Evolutionary conservation across 2,888 invertebrate genomes (phyloP).

Genomic region (Synanthedon myopaeformis): DNA sequence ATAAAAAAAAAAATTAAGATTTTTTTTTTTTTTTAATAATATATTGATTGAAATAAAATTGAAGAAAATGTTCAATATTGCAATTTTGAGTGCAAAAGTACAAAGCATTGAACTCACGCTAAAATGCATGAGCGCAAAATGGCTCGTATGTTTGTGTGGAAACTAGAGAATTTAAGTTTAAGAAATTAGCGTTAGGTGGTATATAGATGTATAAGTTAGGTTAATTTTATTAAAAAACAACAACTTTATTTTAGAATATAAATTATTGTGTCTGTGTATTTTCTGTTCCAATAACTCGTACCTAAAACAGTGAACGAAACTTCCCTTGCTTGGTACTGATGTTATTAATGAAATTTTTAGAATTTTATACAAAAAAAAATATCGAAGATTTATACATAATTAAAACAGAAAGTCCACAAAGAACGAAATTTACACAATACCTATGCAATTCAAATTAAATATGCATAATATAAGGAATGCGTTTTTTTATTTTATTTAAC

Average conservation of each 20-base stretch:
- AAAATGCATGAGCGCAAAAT: slow-evolving; percentile 2
- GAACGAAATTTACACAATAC: slow-evolving; percentile 32
- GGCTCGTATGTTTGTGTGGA: slow-evolving; percentile 47
- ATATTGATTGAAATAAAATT: no score
- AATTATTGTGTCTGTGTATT: slow-evolving; percentile 65
- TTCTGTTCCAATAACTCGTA: slow-evolving; percentile 53
- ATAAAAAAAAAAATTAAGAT: no score
- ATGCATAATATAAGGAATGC: slow-evolving; percentile 61
- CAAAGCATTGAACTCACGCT: background rate
- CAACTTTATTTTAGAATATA: slow-evolving; percentile 53
- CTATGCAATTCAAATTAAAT: slow-evolving; percentile 64
- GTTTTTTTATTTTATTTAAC: slow-evolving; percentile 27
- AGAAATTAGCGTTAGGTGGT: slow-evolving; percentile 50
- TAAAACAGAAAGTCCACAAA: slow-evolving; percentile 70
- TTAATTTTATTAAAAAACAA: slow-evolving; percentile 46
- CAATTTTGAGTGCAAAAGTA: no score
- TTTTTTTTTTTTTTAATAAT: no score
- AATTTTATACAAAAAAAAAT: slow-evolving; percentile 59
- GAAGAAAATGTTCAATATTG: no score
- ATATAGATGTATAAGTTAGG: slow-evolving; percentile 41
- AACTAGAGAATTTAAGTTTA: slow-evolving; percentile 44
- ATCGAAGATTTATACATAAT: slow-evolving; percentile 62
- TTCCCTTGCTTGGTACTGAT: slow-evolving; percentile 57
- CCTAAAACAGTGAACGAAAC: slow-evolving; percentile 30
- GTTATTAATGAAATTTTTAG: slow-evolving; percentile 57